Percentiles rank a stretch among this genome's conserved stretches.
Evolutionary conservation across 1,140 invertebrate species (phyloP).

Genomic region (Ceratina australensis): DNA sequence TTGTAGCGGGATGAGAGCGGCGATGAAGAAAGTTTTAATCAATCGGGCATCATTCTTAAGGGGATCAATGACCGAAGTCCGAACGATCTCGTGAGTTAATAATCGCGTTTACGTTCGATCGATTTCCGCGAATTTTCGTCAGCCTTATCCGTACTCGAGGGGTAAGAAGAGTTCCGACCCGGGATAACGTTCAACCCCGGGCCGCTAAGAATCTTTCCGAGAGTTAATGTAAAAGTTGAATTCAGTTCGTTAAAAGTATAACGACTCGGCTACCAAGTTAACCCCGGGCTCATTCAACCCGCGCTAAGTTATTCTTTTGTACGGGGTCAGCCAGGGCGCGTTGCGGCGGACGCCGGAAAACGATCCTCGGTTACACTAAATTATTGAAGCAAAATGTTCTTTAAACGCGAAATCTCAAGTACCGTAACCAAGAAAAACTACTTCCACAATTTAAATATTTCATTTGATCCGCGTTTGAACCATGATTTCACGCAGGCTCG

Average conservation of each 20-base stretch:
- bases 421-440: background rate
- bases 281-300: slow-evolving; percentile 9
- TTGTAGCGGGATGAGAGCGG: no score
- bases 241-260: slow-evolving; percentile 39
- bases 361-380: background rate
- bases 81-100: background rate
- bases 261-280: slow-evolving; percentile 14
- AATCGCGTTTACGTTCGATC: background rate
- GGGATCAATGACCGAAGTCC: no score
- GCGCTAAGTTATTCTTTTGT: slow-evolving; percentile 28
- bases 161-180: background rate
- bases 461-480: no score
- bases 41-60: background rate
- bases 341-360: slow-evolving; percentile 2
- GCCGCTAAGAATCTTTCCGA: slow-evolving; percentile 1
- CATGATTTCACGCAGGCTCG: no score
- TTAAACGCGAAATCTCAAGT: background rate
- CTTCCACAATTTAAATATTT: no score
- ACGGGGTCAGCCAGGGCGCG: background rate
- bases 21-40: background rate
- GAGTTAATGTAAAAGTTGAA: slow-evolving; percentile 24
- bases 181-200: background rate
- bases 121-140: background rate
- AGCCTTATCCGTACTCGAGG: background rate
- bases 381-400: slow-evolving; percentile 1